Evolutionary conservation across 1,140 invertebrate genomes (phyloP).

Genomic region (Aphis craccivora): DNA sequence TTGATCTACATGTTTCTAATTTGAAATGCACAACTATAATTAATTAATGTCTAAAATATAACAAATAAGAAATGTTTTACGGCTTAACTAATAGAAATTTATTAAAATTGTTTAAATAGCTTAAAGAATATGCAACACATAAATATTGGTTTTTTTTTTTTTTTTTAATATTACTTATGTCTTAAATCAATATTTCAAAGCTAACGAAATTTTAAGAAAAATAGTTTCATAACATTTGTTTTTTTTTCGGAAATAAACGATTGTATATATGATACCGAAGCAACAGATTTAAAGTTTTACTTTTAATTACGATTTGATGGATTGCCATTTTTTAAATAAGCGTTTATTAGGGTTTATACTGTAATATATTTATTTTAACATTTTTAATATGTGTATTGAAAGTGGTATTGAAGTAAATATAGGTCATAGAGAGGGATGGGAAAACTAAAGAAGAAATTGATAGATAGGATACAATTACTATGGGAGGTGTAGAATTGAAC

Average conservation of each 20-base stretch:
- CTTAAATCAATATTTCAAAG: no score
- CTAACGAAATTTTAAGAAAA: no score
- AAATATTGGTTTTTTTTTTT: not conserved
- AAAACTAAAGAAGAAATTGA: no score
- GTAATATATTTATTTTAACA: not conserved
- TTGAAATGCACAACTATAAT: not conserved
- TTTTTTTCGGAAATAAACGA: not conserved
- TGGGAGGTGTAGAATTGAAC: no score
- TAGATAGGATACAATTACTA: no score
- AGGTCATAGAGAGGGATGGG: no score
- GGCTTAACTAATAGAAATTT: not conserved
- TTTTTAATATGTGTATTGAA: not conserved
- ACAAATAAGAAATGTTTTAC: not conserved
- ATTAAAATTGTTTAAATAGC: not conserved
- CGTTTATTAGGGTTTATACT: not conserved
- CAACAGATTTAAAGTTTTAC: not conserved
- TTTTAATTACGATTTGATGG: not conserved
- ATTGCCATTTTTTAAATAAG: not conserved
- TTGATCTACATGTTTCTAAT: not conserved
- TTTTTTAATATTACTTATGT: no score
- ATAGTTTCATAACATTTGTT: no score
- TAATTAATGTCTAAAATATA: not conserved
- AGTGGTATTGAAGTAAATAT: no score
- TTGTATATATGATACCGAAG: not conserved
- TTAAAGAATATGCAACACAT: not conserved